Conservation (phyloP, 1,140 invertebrate species). For the Drosophila gunungcola region DNA sequence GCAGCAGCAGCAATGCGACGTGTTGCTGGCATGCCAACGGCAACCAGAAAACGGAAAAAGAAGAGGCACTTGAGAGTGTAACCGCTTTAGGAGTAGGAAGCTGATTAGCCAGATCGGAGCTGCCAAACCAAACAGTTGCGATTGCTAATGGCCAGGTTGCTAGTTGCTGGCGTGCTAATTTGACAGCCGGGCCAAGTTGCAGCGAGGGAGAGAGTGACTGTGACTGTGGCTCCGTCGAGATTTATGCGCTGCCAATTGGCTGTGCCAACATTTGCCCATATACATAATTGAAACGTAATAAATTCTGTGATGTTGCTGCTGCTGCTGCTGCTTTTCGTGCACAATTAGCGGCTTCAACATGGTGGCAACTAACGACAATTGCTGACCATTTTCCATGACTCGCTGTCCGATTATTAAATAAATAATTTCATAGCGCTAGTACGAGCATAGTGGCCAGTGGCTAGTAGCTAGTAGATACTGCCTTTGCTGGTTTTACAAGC, state of each 20-base stretch:
- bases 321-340: slow-evolving; percentile 59
- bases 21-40: slow-evolving; percentile 1
- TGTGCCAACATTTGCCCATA: slow-evolving; percentile 74
- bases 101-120: slow-evolving; percentile 48
- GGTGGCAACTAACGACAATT: slow-evolving; percentile 56
- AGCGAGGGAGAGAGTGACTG: slow-evolving; percentile 19
- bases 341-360: slow-evolving; percentile 65
- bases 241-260: slow-evolving; percentile 77
- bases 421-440: slow-evolving; percentile 74
- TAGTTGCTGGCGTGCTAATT: slow-evolving; percentile 68
- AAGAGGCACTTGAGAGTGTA: background rate
- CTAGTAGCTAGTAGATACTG: slow-evolving; percentile 17
- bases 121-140: slow-evolving; percentile 30
- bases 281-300: slow-evolving; percentile 83
- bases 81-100: slow-evolving; percentile 40
- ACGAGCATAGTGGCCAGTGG: background rate
- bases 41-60: background rate
- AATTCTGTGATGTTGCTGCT: slow-evolving; percentile 57
- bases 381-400: slow-evolving; percentile 69
- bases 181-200: slow-evolving; percentile 52
- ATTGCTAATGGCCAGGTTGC: slow-evolving; percentile 47
- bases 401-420: slow-evolving; percentile 74
- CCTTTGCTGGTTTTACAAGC: slow-evolving; percentile 74
- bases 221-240: slow-evolving; percentile 38
- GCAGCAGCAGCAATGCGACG: background rate